Evolutionary conservation across 2,888 invertebrate genomes (phyloP), one percentile per base, ranked within the genome.

Genomic region (Lasius platythorax): DNA sequence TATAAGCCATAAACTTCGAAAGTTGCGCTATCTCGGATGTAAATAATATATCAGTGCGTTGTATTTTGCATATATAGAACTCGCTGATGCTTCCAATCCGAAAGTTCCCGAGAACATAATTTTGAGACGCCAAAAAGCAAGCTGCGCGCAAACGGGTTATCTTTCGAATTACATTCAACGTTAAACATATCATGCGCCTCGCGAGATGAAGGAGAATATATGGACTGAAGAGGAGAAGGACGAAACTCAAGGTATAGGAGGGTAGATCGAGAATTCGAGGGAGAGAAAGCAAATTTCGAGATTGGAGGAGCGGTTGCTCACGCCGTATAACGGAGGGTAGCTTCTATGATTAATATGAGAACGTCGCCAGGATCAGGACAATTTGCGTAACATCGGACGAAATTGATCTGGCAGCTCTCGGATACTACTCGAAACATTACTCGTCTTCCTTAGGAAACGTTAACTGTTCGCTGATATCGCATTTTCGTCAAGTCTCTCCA

Each of bases 301-400:
- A 81, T 78, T 64, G 82, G 67, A 68, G 58, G 58, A 72, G 82
- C 75, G 84, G 85, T 84, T 85, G 88, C 84, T 90, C 88, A 81
- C 90, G 84, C 85, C 82, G 82, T 87, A 23, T 23, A 82, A 81
- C 87, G 73, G 74, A 85, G 82, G 53, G 83, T 84, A 85, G 85
- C 87, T 87, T 82, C 88, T 86, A 92, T 93, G 93, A 93, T 93
- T 93, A 92, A 92, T 92, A 91, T 87, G 87, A 89, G 89, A 89
- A 86, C 87, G 86, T 90, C 87, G 79, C 87, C 78, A 82, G 86
- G 87, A 91, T 91, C 87, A 87, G 87, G 88, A 89, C 91, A 91
- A 91, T 92, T 92, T 92, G 89, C 90, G 91, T 91, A 92, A 91
- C 91, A 89, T 87, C 74, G 88, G 83, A 89, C 87, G 84, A 89